Conservation (phyloP, 2,888 invertebrate species). For the Strigamia transsilvanica region DNA sequence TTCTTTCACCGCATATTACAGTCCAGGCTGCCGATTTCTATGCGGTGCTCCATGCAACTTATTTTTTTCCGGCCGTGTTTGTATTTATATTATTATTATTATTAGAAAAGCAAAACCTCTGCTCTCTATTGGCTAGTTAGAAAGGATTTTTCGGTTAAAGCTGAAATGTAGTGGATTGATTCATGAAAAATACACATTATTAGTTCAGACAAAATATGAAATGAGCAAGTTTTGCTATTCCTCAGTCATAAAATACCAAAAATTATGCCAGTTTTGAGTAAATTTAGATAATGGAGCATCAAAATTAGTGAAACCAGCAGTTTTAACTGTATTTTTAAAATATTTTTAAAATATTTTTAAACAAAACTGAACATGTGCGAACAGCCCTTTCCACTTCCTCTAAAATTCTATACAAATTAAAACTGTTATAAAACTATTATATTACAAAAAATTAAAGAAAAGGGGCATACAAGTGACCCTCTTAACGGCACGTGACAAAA, state of each 20-base stretch:
- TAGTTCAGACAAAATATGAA: too few relatives aligned
- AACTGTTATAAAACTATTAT: not conserved
- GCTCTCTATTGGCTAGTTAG: too few relatives aligned
- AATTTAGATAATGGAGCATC: too few relatives aligned
- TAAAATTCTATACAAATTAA: not conserved
- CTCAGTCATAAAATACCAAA: not conserved
- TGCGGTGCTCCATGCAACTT: not conserved
- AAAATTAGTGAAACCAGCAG: too few relatives aligned
- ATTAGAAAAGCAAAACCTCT: not conserved
- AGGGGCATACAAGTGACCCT: constrained; percentile 4
- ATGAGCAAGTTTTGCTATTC: not conserved
- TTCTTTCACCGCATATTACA: not conserved
- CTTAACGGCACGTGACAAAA: constrained; percentile 3
- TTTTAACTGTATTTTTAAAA: too few relatives aligned
- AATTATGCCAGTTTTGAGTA: not conserved
- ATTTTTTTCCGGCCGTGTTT: not conserved
- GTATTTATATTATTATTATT: not conserved
- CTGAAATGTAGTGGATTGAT: too few relatives aligned
- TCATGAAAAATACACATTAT: too few relatives aligned
- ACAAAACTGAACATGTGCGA: too few relatives aligned
- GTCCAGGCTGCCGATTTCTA: not conserved
- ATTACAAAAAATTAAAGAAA: not conserved
- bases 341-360: too few relatives aligned
- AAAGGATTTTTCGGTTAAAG: too few relatives aligned
- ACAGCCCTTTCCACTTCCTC: not conserved